These are phyloP conservation scores for Threskiornis aethiopicus DNA, from an alignment of 2,797 vertebrate species.

Conservation along the genomic window DNA sequence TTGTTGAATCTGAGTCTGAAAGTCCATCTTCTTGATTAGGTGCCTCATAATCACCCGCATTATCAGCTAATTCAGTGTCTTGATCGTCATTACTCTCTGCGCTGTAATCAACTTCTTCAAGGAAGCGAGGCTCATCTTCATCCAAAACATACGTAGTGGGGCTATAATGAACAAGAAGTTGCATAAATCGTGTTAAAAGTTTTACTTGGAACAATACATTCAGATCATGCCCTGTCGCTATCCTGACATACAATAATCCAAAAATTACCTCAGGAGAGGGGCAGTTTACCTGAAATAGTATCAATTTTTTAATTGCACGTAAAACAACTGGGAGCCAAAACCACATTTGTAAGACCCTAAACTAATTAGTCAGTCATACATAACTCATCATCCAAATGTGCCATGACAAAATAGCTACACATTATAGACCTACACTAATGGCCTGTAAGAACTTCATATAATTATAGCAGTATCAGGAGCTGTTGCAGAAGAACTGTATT, in stretches of 20 bases:
- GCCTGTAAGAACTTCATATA: neutral
- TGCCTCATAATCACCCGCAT: conserved; percentile 76
- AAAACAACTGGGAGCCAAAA: neutral
- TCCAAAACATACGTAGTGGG: conserved; percentile 92
- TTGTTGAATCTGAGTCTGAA: conserved; percentile 85
- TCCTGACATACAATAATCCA: neutral
- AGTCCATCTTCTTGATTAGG: conserved; percentile 77
- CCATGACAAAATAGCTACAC: neutral
- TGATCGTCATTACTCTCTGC: conserved; percentile 94
- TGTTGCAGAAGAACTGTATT: neutral
- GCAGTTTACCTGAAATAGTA: neutral
- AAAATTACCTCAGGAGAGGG: neutral
- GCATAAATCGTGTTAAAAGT: neutral
- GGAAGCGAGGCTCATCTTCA: conserved; percentile 93
- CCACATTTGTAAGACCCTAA: neutral
- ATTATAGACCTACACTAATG: neutral
- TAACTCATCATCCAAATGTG: neutral
- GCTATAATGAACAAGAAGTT: conserved; percentile 70
- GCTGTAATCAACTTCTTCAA: conserved; percentile 98
- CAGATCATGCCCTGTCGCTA: neutral
- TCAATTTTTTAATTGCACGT: neutral
- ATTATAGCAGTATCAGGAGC: neutral
- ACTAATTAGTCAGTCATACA: neutral
- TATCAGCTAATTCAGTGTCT: conserved; percentile 81
- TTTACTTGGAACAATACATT: neutral